These are phyloP conservation scores for Lutraria lutraria DNA, from an alignment of 2,888 invertebrate genomes.

Conservation along the genomic window DNA sequence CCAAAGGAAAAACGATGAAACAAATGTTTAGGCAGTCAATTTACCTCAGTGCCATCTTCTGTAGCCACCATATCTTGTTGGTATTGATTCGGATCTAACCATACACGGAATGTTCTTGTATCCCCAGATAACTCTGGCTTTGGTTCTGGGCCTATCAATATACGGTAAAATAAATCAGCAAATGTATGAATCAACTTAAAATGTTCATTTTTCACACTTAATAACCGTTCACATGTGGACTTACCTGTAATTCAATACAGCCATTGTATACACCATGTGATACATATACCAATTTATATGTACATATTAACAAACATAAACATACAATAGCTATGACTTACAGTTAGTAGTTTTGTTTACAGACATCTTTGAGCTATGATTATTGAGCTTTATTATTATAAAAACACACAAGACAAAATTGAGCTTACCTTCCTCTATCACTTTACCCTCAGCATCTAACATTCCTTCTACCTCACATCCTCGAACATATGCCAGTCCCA, in stretches of 20 bases:
- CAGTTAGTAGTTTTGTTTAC: too few relatives aligned
- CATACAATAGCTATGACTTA: too few relatives aligned
- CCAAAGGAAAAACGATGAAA: too few relatives aligned
- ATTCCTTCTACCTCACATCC: conserved; percentile 99
- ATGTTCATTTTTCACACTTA: too few relatives aligned
- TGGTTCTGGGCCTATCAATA: conserved; percentile 82
- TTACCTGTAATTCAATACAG: too few relatives aligned
- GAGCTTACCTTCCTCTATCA: conserved; percentile 94
- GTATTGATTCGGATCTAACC: conserved; percentile 99
- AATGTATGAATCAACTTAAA: too few relatives aligned
- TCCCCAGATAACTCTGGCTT: conserved; percentile 95
- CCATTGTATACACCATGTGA: too few relatives aligned
- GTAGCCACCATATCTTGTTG: conserved; percentile 93
- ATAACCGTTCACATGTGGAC: too few relatives aligned
- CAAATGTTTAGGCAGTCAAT: not conserved
- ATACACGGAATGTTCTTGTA: conserved; percentile 95
- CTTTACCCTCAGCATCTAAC: conserved; percentile 96
- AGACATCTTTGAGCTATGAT: too few relatives aligned
- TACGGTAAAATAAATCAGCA: not conserved
- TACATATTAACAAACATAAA: too few relatives aligned
- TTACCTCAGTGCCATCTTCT: conserved; percentile 92
- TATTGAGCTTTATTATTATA: not conserved
- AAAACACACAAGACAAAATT: not conserved
- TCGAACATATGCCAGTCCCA: conserved; percentile 95
- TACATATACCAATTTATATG: too few relatives aligned